Evolutionary conservation across 2,888 invertebrate genomes (phyloP), one percentile per base, ranked within the genome.

Genomic region (Ischnura elegans): DNA sequence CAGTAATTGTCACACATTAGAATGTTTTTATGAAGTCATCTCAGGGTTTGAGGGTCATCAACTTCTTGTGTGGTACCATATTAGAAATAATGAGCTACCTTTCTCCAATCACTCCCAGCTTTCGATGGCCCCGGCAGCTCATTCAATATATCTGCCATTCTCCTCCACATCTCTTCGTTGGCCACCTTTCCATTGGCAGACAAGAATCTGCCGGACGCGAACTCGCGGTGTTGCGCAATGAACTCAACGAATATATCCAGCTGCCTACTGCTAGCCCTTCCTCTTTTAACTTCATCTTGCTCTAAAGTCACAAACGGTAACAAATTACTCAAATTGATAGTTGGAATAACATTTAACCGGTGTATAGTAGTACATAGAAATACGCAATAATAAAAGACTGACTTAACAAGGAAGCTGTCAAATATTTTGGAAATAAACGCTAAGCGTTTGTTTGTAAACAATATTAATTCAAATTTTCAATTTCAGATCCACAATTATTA

Each of bases 81-180:
- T 47, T 47, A 61, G 61, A 61, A 61, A 61, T 61, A 61, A 61
- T 61, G 61, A 61, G 61, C n/a, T 61, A 61, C 61, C 61, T 61
- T 61, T 61, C 61, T 61, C 61, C 61, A 61, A 1, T 61, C 61
- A n/a, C 61, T 61, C n/a, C 61, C 61, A 21, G 8, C 61, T 25
- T 61, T 61, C 5, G 61, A 61, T 25, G 61, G 61, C 25, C 61
- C 61, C 1, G 61, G 61, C 61, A 61, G 61, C 19, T 61, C 61
- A 61, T 61, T 61, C 0, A 61, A n/a, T 1, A 61, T 21, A 61
- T 61, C 55, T 5, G 55, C 5, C 55, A 55, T n/a, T 61, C 19
- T 61, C 1, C 25, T 8, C 61, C 61, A 61, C 61, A 61, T 61
- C 3, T 0, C 61, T 1, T 61, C 61, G n/a, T 61, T 61, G 1